Percentiles rank a stretch among this genome's conserved stretches.
phyloP scores from a whole-genome alignment of 53 echinoderm and acorn worm genomes.

The Glandiceps talaboti region DNA sequence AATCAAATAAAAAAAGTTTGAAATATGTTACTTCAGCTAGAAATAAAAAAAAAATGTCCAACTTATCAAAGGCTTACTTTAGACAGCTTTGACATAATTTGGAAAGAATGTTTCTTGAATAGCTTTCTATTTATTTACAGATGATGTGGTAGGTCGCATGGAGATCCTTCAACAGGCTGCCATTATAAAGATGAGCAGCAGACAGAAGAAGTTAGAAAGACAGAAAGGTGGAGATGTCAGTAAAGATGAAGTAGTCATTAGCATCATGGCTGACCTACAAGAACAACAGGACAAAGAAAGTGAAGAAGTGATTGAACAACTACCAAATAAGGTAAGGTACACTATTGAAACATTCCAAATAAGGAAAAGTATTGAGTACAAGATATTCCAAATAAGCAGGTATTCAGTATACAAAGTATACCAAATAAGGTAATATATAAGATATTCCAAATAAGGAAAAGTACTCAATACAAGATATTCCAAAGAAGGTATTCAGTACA shows the following conservation, averaged over 20 bases:
- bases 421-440: no score
- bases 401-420: no score
- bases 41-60: no score
- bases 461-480: no score
- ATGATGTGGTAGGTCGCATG: constrained; percentile 39
- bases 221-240: constrained; percentile 34
- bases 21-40: no score
- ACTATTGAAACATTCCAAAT: no score
- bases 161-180: constrained; percentile 50
- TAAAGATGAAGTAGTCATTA: constrained; percentile 59
- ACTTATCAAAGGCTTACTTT: no score
- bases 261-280: constrained; percentile 94
- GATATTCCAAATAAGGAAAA: no score
- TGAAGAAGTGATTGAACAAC: constrained; percentile 51
- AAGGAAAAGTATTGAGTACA: no score
- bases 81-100: neutral
- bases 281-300: constrained; percentile 94
- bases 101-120: neutral
- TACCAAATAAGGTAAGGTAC: constrained; percentile 92
- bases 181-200: constrained; percentile 43
- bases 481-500: no score
- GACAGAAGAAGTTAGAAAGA: constrained; percentile 33
- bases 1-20: no score
- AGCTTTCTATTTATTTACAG: constrained; percentile 10
- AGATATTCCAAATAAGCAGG: no score